Evolutionary conservation across 1,140 invertebrate species (phyloP).

Genomic region (Atopsyche davidsoni): DNA sequence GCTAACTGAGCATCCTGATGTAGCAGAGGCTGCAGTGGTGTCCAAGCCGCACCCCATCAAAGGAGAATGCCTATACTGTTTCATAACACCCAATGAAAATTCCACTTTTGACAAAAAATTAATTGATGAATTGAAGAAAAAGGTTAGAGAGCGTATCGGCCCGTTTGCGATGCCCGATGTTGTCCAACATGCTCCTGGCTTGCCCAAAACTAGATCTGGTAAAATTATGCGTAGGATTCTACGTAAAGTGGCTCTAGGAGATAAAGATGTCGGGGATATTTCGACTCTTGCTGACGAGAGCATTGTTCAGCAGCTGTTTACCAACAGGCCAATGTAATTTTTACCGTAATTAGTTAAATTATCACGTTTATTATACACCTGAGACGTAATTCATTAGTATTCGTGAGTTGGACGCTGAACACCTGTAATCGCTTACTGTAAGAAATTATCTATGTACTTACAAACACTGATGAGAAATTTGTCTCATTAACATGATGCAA

Average conservation of each 20-base stretch:
- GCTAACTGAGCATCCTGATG: slow-evolving; percentile 72
- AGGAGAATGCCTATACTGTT: slow-evolving; percentile 95
- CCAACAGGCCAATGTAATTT: slow-evolving; percentile 52
- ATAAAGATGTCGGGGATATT: slow-evolving; percentile 84
- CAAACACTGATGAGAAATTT: not conserved
- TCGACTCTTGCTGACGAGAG: slow-evolving; percentile 86
- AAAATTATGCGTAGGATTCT: slow-evolving; percentile 97
- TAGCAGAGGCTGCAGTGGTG: slow-evolving; percentile 93
- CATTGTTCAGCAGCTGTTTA: slow-evolving; percentile 75
- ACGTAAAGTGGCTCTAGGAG: slow-evolving; percentile 85
- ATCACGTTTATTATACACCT: too few relatives aligned
- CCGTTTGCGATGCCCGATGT: slow-evolving; percentile 94
- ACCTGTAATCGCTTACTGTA: not conserved
- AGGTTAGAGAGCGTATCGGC: slow-evolving; percentile 88
- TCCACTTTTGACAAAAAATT: slow-evolving; percentile 63
- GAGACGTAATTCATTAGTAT: too few relatives aligned
- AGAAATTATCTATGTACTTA: not conserved
- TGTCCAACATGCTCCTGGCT: slow-evolving; percentile 82
- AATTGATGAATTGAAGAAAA: slow-evolving; percentile 68
- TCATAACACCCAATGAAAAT: slow-evolving; percentile 82
- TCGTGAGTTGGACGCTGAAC: not conserved
- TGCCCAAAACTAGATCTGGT: slow-evolving; percentile 96
- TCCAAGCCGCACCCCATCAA: slow-evolving; percentile 89
- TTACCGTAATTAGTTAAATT: not conserved
- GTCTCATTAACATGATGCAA: not conserved